Evolutionary conservation across 2,888 invertebrate species (phyloP).

Genomic region (Chymomyza amoena): DNA sequence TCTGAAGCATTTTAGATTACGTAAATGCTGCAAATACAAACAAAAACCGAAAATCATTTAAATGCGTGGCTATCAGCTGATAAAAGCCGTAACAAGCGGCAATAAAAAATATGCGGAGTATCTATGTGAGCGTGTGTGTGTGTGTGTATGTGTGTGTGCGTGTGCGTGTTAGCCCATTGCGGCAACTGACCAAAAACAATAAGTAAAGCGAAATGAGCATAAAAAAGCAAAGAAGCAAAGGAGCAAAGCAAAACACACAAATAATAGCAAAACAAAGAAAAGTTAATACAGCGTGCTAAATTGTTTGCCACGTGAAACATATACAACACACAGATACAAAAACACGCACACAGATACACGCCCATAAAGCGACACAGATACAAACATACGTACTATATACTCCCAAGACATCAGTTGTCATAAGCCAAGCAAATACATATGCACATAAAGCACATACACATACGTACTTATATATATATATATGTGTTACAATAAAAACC

Average conservation of each 20-base stretch:
- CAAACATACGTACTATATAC: background rate
- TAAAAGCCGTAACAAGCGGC: background rate
- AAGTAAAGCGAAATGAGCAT: background rate
- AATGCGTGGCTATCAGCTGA: background rate
- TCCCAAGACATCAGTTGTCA: background rate
- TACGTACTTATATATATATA: background rate
- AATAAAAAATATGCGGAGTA: background rate
- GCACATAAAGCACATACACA: background rate
- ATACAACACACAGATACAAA: slow-evolving; percentile 39
- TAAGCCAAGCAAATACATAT: background rate
- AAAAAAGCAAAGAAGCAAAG: no score
- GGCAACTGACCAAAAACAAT: background rate
- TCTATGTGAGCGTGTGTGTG: background rate
- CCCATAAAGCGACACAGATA: slow-evolving; percentile 30
- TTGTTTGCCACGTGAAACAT: slow-evolving; percentile 37
- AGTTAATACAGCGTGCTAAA: slow-evolving; percentile 56
- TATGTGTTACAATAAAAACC: no score
- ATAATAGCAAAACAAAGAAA: slow-evolving; percentile 29
- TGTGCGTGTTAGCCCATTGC: background rate
- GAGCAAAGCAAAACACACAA: background rate
- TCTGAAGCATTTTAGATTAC: background rate
- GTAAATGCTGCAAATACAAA: background rate
- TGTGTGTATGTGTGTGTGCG: no score
- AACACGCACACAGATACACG: slow-evolving; percentile 14
- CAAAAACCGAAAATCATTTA: background rate